Evolutionary conservation across 2,797 vertebrate genomes (phyloP).

Genomic region (Pangasius larnaudii): DNA sequence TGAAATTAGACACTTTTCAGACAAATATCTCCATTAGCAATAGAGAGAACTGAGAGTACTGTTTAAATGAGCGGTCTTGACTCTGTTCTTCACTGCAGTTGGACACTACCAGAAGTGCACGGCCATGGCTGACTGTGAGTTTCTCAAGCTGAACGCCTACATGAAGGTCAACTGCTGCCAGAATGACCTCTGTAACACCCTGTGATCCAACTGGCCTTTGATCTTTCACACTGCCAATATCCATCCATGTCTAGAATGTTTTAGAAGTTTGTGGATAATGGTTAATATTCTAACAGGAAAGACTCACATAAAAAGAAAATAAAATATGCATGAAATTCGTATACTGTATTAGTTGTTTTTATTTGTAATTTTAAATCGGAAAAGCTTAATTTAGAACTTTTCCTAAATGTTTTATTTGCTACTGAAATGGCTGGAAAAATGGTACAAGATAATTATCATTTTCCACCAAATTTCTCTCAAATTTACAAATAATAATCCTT

Average conservation of each 20-base stretch:
- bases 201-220: slow-evolving; percentile 30
- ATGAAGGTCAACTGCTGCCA: slow-evolving; percentile 71
- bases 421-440: background rate
- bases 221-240: background rate
- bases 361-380: background rate
- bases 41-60: background rate
- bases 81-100: slow-evolving; percentile 55
- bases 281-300: background rate
- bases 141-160: slow-evolving; percentile 68
- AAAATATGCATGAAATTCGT: background rate
- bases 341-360: background rate
- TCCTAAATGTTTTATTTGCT: background rate
- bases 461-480: background rate
- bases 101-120: slow-evolving; percentile 77
- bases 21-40: background rate
- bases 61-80: background rate
- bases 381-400: background rate
- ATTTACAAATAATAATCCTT: background rate
- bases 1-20: background rate
- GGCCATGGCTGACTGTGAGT: slow-evolving; percentile 64
- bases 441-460: background rate
- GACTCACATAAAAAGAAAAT: background rate
- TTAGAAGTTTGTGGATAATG: background rate
- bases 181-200: slow-evolving; percentile 72
- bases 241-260: background rate